These are phyloP conservation scores for Macrobrachium nipponense DNA, from an alignment of 1,140 invertebrate species.

Conservation along the genomic window DNA sequence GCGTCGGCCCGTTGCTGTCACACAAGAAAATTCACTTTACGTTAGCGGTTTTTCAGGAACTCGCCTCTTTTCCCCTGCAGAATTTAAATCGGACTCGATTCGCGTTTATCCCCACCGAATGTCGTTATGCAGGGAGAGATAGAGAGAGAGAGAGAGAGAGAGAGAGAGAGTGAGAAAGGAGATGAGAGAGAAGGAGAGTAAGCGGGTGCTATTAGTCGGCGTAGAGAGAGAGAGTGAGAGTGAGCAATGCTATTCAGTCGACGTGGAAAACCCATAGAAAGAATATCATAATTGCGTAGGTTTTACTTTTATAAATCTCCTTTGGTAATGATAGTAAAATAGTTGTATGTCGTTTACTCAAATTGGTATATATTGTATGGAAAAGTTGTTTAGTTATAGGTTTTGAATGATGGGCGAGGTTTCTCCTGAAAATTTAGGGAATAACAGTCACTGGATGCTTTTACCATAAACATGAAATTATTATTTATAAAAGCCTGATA, in stretches of 20 bases:
- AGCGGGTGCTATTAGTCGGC: not conserved
- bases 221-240: not conserved
- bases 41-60: conserved; percentile 44
- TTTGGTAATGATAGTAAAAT: too few species aligned
- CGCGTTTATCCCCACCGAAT: not conserved
- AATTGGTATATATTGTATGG: too few species aligned
- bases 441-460: too few species aligned
- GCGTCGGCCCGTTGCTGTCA: conserved; percentile 29
- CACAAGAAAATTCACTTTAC: conserved; percentile 54
- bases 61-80: not conserved
- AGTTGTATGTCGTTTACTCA: too few species aligned
- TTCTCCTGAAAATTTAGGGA: too few species aligned
- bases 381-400: too few species aligned
- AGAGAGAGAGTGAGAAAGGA: not conserved
- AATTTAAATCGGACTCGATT: not conserved
- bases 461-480: too few species aligned
- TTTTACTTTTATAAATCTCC: too few species aligned
- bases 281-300: too few species aligned
- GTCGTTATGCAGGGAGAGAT: not conserved
- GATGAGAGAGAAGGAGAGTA: not conserved
- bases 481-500: too few species aligned
- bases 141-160: not conserved
- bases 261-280: not conserved
- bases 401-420: too few species aligned
- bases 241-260: not conserved